Evolutionary conservation across 2,797 vertebrate species (phyloP).

Genomic region (Paramormyrops hopkinsi): DNA sequence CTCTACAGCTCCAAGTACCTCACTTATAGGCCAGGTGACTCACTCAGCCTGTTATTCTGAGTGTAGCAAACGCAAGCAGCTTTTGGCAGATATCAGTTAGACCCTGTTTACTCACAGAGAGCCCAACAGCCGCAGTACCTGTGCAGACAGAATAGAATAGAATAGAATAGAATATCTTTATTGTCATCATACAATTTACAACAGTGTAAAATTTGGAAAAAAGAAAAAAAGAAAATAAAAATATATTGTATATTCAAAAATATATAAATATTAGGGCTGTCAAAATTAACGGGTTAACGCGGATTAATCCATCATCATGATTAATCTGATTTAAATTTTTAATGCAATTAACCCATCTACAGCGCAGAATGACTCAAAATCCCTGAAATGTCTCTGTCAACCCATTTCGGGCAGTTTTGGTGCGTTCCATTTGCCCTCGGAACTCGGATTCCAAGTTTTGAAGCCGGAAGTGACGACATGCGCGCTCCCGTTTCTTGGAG

Average conservation of each 20-base stretch:
- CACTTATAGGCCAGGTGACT: conserved; percentile 75
- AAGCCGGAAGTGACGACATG: too few relatives aligned
- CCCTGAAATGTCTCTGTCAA: too few relatives aligned
- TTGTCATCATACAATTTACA: background rate
- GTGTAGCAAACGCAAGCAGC: background rate
- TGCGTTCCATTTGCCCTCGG: too few relatives aligned
- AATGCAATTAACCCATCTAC: too few relatives aligned
- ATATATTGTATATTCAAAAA: background rate
- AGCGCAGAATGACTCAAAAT: too few relatives aligned
- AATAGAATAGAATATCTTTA: background rate
- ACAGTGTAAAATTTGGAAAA: background rate
- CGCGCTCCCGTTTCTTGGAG: too few relatives aligned
- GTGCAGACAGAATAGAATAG: background rate
- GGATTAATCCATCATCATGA: too few relatives aligned
- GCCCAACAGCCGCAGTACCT: background rate
- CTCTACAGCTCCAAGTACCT: conserved; percentile 66
- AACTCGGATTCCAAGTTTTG: too few relatives aligned
- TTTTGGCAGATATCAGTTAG: background rate
- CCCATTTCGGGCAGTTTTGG: too few relatives aligned
- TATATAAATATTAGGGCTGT: background rate
- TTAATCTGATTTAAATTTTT: too few relatives aligned
- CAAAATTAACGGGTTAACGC: too few relatives aligned
- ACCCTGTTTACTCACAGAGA: background rate
- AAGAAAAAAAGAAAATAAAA: background rate
- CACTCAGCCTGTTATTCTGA: background rate